Conservation (phyloP, 2,797 vertebrate species). For the Discoglossus pictus region DNA sequence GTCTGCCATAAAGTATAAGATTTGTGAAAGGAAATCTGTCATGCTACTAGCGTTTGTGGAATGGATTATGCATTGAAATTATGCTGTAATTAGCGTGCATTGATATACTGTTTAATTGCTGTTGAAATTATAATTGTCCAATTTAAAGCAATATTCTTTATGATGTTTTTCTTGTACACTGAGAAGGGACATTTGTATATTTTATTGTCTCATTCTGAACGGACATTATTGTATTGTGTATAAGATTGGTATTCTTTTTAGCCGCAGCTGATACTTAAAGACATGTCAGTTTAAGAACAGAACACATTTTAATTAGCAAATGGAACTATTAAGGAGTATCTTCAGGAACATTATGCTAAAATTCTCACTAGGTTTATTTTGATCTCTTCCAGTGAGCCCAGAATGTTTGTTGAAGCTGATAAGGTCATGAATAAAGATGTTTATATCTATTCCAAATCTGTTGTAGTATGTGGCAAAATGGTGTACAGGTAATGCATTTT, state of each 20-base stretch:
- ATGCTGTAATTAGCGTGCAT: slow-evolving; percentile 22
- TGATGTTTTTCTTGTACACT: slow-evolving; percentile 6
- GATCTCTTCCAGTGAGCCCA: no score
- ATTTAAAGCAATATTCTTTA: slow-evolving; percentile 4
- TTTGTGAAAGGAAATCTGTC: slow-evolving; percentile 24
- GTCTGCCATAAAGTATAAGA: slow-evolving; percentile 55
- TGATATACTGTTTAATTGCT: slow-evolving; percentile 34
- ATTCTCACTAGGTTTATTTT: no score
- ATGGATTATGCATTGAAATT: slow-evolving; percentile 17
- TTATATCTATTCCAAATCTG: no score
- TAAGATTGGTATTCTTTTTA: neutral
- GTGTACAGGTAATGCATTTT: no score
- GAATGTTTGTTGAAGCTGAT: no score
- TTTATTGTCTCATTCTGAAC: slow-evolving; percentile 2
- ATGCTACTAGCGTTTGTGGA: slow-evolving; percentile 16
- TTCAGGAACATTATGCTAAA: no score
- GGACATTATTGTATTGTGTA: neutral
- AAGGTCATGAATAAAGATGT: no score
- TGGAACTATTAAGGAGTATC: no score
- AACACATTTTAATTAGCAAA: no score
- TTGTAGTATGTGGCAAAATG: no score
- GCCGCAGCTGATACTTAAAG: neutral
- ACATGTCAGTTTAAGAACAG: no score
- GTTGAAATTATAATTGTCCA: slow-evolving; percentile 5
- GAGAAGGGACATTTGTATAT: slow-evolving; percentile 11